Percentiles rank a stretch among this genome's conserved stretches.
Evolutionary conservation across 2,888 invertebrate species (phyloP).

Genomic region (Willowsia nigromaculata): DNA sequence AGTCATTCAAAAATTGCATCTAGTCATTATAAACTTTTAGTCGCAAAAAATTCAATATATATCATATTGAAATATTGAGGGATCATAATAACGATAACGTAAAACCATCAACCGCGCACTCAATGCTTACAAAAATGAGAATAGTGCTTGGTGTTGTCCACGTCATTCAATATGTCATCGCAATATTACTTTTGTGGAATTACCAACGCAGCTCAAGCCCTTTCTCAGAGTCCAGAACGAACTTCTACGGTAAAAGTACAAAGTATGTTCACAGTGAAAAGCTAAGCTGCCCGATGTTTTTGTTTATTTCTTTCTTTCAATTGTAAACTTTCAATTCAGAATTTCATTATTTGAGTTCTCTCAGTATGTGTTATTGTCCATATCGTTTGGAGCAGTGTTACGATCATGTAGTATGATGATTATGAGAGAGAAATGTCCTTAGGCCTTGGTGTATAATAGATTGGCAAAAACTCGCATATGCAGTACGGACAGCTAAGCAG

Average conservation of each 20-base stretch:
- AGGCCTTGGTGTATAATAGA: too few species aligned
- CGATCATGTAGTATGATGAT: too few species aligned
- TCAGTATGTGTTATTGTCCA: too few species aligned
- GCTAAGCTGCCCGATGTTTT: too few species aligned
- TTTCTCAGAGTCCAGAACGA: neutral
- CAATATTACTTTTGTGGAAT: slow-evolving; percentile 50
- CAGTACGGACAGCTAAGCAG: neutral
- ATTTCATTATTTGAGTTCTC: too few species aligned
- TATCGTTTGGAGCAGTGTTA: too few species aligned
- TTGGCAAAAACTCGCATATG: neutral
- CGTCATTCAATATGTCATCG: slow-evolving; percentile 76
- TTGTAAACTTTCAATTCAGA: too few species aligned
- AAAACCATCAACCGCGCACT: slow-evolving; percentile 25
- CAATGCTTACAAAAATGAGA: slow-evolving; percentile 47
- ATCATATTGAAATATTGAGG: slow-evolving; percentile 39
- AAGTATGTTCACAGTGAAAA: too few species aligned
- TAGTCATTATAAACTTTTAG: too few species aligned
- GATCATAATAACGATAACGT: slow-evolving; percentile 50
- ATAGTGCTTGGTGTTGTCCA: slow-evolving; percentile 50
- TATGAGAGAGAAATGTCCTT: too few species aligned
- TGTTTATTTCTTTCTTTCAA: too few species aligned
- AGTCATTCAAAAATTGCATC: slow-evolving; percentile 18
- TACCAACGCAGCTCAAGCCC: neutral
- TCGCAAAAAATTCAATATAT: neutral
- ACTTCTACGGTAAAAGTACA: too few species aligned